Base-by-base conservation (phyloP, 2,113 vertebrate species). In the Chascanopsetta lugubris region DNA sequence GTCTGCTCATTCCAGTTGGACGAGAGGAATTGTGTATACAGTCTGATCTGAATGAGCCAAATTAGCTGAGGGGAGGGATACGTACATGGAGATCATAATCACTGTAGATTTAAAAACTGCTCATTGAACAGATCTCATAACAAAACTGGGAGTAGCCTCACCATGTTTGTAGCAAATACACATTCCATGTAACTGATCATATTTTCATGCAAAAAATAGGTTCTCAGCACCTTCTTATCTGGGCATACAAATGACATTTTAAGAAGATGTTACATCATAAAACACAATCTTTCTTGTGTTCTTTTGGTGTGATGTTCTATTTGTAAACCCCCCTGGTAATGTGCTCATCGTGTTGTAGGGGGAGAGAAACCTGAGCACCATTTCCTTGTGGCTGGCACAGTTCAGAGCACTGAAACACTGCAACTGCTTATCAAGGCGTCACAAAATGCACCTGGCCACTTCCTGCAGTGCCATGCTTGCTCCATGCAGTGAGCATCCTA, bases 401-500 rank as follows among this genome's bases (percentile, higher is more conserved):
- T 15, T 38, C 34, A 5, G 34, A 38, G 34, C 34, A 11, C 13
- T 38, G 34, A 38, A 17, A 17, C 34, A 6, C 4, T 15, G 13
- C 34, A 5, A 38, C n/a, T n/a, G n/a, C n/a, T n/a, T 38, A 38
- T 38, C 34, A 38, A 38, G 15, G 6, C 15, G 34, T 38, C n/a
- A n/a, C n/a, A n/a, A n/a, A n/a, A n/a, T n/a, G n/a, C 34, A 38
- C 15, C 13, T 2, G 34, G 34, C 12, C 15, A 15, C 34, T 36
- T 36, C 34, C 13, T 4, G 13, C 40, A 42, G 40, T 8, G 60
- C 24, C 73, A 79, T 72, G 79, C 75, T 70, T 34, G 69, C 32
- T 67, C 4, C 60, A 58, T 79, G 68, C 74, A 58, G 34, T n/a
- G 59, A 51, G 75, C 54, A 61, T 20, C n/a, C 53, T 5, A 7